phyloP scores from a whole-genome alignment of 2,797 vertebrate genomes.

The Eulemur mongoz region DNA sequence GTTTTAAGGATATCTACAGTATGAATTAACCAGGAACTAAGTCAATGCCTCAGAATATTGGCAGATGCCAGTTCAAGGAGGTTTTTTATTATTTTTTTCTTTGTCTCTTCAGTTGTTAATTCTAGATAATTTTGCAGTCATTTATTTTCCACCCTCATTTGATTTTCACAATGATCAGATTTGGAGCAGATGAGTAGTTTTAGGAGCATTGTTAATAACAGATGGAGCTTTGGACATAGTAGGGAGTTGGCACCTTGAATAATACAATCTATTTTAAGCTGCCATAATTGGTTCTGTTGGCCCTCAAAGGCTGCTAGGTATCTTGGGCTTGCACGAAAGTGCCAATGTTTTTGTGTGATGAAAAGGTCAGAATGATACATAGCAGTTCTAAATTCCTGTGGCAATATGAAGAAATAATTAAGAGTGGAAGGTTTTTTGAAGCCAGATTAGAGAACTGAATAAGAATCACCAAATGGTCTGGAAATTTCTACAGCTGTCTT shows the following conservation, averaged over 20 bases:
- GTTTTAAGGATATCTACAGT: background rate
- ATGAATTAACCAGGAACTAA: background rate
- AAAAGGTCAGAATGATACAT: background rate
- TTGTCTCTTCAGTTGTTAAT: background rate
- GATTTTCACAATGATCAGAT: conserved; percentile 38
- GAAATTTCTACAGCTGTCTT: background rate
- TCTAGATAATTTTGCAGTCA: conserved; percentile 28
- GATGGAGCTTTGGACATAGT: conserved; percentile 24
- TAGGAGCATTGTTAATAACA: conserved; percentile 50
- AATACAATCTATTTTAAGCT: conserved; percentile 54
- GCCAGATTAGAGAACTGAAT: background rate
- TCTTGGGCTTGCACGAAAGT: conserved; percentile 7
- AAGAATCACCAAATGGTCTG: background rate
- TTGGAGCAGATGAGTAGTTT: conserved; percentile 34
- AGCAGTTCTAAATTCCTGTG: background rate
- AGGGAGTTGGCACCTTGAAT: conserved; percentile 4
- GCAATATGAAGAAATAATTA: conserved; percentile 1
- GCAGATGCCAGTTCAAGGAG: background rate
- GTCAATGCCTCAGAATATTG: conserved; percentile 9
- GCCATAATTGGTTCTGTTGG: conserved; percentile 7
- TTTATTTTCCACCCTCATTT: conserved; percentile 32
- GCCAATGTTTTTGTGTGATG: background rate
- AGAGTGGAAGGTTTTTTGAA: conserved; percentile 10
- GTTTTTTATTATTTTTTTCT: background rate
- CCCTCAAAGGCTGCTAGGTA: background rate